Conservation (phyloP, 2,113 vertebrate genomes). For the Lepidothrix coronata region DNA sequence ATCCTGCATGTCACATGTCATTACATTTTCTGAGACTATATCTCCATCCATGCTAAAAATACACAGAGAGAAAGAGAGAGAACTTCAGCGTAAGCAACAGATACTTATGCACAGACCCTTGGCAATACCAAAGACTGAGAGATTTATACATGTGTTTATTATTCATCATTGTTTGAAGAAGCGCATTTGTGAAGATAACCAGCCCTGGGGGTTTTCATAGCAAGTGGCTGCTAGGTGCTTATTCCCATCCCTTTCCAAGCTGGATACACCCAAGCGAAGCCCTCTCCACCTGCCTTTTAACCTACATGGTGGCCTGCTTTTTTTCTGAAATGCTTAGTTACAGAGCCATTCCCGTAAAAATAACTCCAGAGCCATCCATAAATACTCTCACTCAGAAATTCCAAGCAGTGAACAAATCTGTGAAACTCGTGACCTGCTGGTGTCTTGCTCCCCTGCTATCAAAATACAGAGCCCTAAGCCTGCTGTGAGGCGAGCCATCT, state of each 20-base stretch:
- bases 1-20: constrained; percentile 65
- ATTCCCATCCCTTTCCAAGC: not conserved
- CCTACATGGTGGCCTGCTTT: constrained; percentile 19
- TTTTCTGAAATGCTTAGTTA: constrained; percentile 45
- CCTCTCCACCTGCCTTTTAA: constrained; percentile 50
- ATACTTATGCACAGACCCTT: constrained; percentile 63
- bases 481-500: not conserved
- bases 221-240: not conserved
- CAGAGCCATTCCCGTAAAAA: constrained; percentile 27
- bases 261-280: not conserved
- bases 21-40: constrained; percentile 58
- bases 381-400: constrained; percentile 44
- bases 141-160: constrained; percentile 36
- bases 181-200: not conserved
- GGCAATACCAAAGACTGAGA: constrained; percentile 28
- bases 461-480: not conserved
- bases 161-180: constrained; percentile 38
- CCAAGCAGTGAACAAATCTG: constrained; percentile 27
- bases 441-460: not conserved
- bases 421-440: constrained; percentile 42
- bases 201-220: not conserved
- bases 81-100: constrained; percentile 62
- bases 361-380: constrained; percentile 48
- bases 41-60: constrained; percentile 67
- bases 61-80: constrained; percentile 13